Evolutionary conservation across 2,888 invertebrate species (phyloP).

Genomic region (Stegana nigrithorax): DNA sequence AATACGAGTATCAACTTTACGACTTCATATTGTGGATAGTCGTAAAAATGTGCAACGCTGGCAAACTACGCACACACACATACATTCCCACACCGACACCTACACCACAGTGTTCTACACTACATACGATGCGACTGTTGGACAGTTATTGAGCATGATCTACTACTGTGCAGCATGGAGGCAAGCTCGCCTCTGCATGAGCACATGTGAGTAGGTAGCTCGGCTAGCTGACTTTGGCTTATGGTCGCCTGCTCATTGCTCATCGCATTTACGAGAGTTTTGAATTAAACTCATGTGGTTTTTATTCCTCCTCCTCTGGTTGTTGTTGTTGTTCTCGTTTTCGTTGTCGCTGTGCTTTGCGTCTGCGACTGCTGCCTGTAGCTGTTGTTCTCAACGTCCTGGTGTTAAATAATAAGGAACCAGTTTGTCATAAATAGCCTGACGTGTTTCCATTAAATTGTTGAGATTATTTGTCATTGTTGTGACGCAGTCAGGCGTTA

Average conservation of each 20-base stretch:
- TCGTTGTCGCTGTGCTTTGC: too few species aligned
- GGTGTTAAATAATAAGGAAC: constrained; percentile 41
- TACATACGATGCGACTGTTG: background rate
- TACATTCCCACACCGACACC: constrained; percentile 29
- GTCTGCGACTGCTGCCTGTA: background rate
- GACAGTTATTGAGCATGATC: constrained; percentile 8
- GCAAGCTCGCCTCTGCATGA: background rate
- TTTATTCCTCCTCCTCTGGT: background rate
- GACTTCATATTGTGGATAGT: constrained; percentile 61
- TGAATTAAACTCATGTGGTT: background rate
- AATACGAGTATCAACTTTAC: constrained; percentile 56
- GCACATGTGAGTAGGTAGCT: background rate
- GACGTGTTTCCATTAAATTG: constrained; percentile 39
- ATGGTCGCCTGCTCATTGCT: background rate
- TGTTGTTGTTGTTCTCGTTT: background rate
- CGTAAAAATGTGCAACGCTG: constrained; percentile 52
- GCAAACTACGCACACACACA: constrained; percentile 21
- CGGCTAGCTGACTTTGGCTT: background rate
- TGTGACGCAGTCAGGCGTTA: constrained; percentile 38
- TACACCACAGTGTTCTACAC: constrained; percentile 25
- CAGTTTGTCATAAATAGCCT: constrained; percentile 51
- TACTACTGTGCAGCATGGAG: background rate
- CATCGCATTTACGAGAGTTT: background rate
- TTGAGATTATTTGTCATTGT: constrained; percentile 30
- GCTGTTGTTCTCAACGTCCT: constrained; percentile 20